Conservation (phyloP, 2,888 invertebrate species). For the Schrankia costaestrigalis region DNA sequence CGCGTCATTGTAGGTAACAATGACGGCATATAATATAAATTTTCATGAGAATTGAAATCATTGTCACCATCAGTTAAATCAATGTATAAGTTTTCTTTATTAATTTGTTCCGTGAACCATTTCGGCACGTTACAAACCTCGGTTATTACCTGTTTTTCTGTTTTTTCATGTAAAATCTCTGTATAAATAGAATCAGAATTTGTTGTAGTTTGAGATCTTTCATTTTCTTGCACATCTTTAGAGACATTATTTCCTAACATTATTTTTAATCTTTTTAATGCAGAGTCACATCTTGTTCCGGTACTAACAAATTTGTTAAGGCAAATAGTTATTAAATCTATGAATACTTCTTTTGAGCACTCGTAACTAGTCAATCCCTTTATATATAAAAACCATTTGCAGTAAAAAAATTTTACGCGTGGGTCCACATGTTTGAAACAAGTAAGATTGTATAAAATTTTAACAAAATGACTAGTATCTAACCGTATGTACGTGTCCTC, state of each 20-base stretch:
- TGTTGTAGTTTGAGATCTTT: too few relatives aligned
- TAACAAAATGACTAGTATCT: slow-evolving; percentile 7
- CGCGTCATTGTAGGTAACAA: neutral
- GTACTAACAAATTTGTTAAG: too few relatives aligned
- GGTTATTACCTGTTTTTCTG: neutral
- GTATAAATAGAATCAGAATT: too few relatives aligned
- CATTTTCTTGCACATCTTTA: too few relatives aligned
- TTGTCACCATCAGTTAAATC: neutral
- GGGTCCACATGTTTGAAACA: slow-evolving; percentile 5
- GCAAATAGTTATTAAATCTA: too few relatives aligned
- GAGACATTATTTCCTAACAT: too few relatives aligned
- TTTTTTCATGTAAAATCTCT: too few relatives aligned
- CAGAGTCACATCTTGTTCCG: too few relatives aligned
- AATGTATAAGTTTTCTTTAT: too few relatives aligned
- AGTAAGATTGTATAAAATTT: slow-evolving; percentile 3
- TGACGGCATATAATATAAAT: neutral
- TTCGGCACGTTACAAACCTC: neutral
- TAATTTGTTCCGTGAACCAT: neutral
- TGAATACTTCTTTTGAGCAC: neutral
- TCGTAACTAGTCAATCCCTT: neutral
- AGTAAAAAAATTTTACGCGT: slow-evolving; percentile 1
- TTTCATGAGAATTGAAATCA: neutral
- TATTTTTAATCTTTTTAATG: too few relatives aligned
- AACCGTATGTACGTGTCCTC: slow-evolving; percentile 1
- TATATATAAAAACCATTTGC: slow-evolving; percentile 2